phyloP scores from a whole-genome alignment of 2,113 vertebrate species.

The Cnemophilus loriae region DNA sequence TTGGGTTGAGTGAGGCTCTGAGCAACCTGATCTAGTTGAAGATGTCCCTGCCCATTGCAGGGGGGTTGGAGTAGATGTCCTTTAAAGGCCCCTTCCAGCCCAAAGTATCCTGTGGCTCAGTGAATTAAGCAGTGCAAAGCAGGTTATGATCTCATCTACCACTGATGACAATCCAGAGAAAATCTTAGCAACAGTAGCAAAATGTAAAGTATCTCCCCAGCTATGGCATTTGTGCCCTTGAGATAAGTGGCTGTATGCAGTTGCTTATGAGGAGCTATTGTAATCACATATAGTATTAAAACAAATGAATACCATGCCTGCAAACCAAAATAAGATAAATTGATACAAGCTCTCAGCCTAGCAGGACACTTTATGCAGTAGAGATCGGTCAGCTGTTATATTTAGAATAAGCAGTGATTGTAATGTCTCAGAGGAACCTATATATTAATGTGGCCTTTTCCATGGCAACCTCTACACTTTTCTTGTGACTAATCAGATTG shows the following conservation, averaged over 20 bases:
- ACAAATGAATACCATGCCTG: not conserved
- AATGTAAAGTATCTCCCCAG: not conserved
- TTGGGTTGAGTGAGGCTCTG: not conserved
- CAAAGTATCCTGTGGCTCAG: not conserved
- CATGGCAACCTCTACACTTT: not conserved
- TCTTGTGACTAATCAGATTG: not conserved
- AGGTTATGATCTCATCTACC: not conserved
- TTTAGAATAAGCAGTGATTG: not conserved
- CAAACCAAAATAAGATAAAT: not conserved
- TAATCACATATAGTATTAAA: not conserved
- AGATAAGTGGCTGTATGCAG: not conserved
- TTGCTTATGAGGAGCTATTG: not conserved
- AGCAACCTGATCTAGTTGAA: not conserved
- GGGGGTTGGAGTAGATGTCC: not conserved
- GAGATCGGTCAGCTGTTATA: not conserved
- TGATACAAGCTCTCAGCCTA: not conserved
- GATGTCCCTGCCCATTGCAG: not conserved
- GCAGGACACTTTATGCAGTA: not conserved
- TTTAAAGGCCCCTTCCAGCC: not conserved
- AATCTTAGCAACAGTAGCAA: not conserved
- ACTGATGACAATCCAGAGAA: not conserved
- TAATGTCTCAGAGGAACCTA: not conserved
- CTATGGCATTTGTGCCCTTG: not conserved
- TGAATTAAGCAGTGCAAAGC: not conserved
- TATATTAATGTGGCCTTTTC: not conserved